Percentiles rank a stretch among this genome's conserved stretches.
Conservation (phyloP, 1,140 invertebrate genomes). For the Lethrus apterus region DNA sequence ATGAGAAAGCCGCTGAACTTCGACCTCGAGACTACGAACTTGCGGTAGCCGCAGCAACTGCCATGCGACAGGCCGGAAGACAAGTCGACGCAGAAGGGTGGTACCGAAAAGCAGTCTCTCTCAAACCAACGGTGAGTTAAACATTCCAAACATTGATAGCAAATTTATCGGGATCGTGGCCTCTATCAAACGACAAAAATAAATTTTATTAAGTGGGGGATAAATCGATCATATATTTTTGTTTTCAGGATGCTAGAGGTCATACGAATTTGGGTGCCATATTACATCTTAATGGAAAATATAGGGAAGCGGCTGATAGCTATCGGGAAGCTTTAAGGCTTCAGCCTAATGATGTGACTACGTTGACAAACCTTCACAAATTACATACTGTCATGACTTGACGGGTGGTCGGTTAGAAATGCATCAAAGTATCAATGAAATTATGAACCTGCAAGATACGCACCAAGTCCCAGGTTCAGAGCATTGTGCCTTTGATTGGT, state of each 20-base stretch:
- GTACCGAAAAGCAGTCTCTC: conserved; percentile 66
- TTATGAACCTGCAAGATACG: not conserved
- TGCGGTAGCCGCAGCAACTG: conserved; percentile 78
- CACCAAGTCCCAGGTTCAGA: not conserved
- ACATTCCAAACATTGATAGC: too few species aligned
- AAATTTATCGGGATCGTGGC: too few species aligned
- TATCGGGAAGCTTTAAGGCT: conserved; percentile 76
- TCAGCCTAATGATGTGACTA: conserved; percentile 78
- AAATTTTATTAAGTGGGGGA: not conserved
- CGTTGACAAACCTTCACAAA: conserved; percentile 81
- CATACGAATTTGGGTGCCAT: conserved; percentile 93
- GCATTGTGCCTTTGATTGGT: conserved; percentile 17
- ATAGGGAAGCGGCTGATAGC: conserved; percentile 71
- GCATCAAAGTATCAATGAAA: not conserved
- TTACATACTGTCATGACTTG: conserved; percentile 53
- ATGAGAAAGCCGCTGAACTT: conserved; percentile 66
- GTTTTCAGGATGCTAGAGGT: conserved; percentile 69
- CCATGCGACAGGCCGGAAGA: conserved; percentile 68
- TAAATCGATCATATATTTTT: too few species aligned
- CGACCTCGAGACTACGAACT: conserved; percentile 73
- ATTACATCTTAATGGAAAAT: conserved; percentile 84
- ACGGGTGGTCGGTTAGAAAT: conserved; percentile 26
- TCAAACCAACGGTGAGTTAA: conserved; percentile 59
- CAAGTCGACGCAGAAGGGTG: conserved; percentile 74
- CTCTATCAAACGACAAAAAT: too few species aligned